Evolutionary conservation across 2,113 vertebrate species (phyloP).

Genomic region (Sprattus sprattus): DNA sequence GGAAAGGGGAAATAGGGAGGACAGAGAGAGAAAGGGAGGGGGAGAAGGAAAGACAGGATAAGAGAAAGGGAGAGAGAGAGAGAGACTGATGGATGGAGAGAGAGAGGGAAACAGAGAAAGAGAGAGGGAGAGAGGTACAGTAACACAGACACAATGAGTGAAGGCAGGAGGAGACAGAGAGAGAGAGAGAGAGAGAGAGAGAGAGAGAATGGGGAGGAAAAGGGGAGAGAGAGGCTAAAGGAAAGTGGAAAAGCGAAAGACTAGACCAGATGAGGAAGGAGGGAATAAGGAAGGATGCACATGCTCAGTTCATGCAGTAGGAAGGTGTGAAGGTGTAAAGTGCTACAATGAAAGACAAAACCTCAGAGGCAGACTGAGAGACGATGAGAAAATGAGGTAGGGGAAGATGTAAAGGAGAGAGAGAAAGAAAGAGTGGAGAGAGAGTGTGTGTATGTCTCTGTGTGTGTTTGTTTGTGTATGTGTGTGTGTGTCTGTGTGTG

Average conservation of each 20-base stretch:
- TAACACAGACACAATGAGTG: neutral
- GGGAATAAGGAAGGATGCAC: neutral
- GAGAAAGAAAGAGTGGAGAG: neutral
- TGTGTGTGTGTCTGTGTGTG: neutral
- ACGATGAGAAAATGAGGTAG: slow-evolving; percentile 41
- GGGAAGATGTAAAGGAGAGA: slow-evolving; percentile 28
- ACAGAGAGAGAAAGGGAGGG: slow-evolving; percentile 20
- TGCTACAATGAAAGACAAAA: neutral
- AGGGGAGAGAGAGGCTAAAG: neutral
- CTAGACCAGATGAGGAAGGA: neutral
- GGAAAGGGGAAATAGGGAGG: neutral
- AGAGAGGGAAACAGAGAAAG: neutral
- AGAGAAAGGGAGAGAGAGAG: neutral
- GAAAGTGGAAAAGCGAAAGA: neutral
- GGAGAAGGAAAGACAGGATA: neutral
- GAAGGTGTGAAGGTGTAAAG: neutral
- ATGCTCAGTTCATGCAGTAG: neutral
- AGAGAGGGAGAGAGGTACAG: slow-evolving; percentile 22
- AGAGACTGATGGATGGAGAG: slow-evolving; percentile 15
- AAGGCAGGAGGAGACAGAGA: neutral
- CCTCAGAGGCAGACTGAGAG: neutral
- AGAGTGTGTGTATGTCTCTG: too few relatives aligned
- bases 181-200: slow-evolving; percentile 14
- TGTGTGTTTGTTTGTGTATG: neutral
- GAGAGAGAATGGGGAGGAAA: slow-evolving; percentile 1